A percentile compares a stretch with the other conserved stretches of the same genome.
Conservation (phyloP, 2,797 vertebrate species). For the Parotocinclus haroldoi region DNA sequence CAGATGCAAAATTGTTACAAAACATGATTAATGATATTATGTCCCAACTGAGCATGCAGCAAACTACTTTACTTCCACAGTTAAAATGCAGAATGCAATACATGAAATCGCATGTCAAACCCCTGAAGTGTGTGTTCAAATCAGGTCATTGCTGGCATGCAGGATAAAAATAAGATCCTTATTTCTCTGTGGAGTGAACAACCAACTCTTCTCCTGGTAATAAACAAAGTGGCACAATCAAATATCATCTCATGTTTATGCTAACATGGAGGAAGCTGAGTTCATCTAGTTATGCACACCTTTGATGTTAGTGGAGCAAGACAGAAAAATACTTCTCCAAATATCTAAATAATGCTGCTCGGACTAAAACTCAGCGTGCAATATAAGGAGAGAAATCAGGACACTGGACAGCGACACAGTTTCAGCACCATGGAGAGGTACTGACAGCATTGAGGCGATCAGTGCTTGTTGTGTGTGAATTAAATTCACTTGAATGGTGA, state of each 20-base stretch:
- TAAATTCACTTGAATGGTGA: no score
- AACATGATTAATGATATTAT: no score
- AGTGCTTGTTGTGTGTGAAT: no score
- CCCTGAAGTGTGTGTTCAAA: not conserved
- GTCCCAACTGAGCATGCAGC: no score
- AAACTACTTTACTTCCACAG: not conserved
- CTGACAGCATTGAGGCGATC: no score
- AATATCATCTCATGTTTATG: constrained; percentile 42
- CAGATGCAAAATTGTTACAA: no score
- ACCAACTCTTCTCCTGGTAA: constrained; percentile 32
- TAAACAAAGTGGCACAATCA: constrained; percentile 35
- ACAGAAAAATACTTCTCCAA: constrained; percentile 25
- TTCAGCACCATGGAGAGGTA: not conserved
- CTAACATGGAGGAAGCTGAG: constrained; percentile 20
- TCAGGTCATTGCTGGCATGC: not conserved
- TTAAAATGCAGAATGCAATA: not conserved
- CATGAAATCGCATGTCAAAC: not conserved
- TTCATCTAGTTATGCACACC: constrained; percentile 38
- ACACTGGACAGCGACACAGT: constrained; percentile 34
- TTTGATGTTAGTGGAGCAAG: constrained; percentile 32
- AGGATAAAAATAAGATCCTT: constrained; percentile 1
- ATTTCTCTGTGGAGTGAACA: constrained; percentile 12
- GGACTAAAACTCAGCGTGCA: constrained; percentile 1
- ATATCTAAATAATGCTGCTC: constrained; percentile 38
- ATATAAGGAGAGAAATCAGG: constrained; percentile 34